These are phyloP conservation scores for Cantharis flavilabris DNA, from an alignment of 2,888 invertebrate genomes.

Conservation along the genomic window DNA sequence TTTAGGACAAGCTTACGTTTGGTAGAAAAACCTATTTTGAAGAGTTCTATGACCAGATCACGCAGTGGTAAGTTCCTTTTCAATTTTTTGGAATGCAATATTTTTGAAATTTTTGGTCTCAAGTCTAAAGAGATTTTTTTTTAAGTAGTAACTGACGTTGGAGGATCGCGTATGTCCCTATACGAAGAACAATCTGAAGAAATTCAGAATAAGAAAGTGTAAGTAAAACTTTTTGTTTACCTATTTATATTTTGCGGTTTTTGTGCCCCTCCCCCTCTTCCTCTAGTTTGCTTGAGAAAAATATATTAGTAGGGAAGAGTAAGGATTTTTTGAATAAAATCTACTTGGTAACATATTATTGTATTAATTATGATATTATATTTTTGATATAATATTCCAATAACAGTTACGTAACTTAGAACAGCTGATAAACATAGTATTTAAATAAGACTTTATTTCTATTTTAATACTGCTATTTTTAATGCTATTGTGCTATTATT, in stretches of 20 bases:
- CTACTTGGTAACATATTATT: too few relatives aligned
- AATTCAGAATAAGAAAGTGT: not conserved
- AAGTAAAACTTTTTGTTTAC: not conserved
- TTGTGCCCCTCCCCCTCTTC: too few relatives aligned
- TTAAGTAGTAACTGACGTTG: not conserved
- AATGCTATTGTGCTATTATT: not conserved
- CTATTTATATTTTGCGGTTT: too few relatives aligned
- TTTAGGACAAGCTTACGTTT: not conserved
- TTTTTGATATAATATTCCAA: not conserved
- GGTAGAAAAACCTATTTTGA: not conserved
- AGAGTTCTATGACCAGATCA: not conserved
- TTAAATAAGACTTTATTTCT: not conserved
- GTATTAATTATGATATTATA: too few relatives aligned
- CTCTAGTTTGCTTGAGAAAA: too few relatives aligned
- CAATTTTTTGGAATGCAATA: not conserved
- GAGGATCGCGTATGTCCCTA: not conserved
- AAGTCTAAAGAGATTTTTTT: not conserved
- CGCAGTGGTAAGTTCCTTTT: not conserved
- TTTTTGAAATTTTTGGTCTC: not conserved
- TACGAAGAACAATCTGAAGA: not conserved
- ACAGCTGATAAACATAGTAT: not conserved
- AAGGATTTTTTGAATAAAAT: too few relatives aligned
- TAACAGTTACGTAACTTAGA: not conserved
- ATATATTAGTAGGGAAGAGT: too few relatives aligned
- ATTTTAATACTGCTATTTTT: not conserved